Evolutionary conservation across 2,797 vertebrate genomes (phyloP).

Genomic region (Pelobates cultripes): DNA sequence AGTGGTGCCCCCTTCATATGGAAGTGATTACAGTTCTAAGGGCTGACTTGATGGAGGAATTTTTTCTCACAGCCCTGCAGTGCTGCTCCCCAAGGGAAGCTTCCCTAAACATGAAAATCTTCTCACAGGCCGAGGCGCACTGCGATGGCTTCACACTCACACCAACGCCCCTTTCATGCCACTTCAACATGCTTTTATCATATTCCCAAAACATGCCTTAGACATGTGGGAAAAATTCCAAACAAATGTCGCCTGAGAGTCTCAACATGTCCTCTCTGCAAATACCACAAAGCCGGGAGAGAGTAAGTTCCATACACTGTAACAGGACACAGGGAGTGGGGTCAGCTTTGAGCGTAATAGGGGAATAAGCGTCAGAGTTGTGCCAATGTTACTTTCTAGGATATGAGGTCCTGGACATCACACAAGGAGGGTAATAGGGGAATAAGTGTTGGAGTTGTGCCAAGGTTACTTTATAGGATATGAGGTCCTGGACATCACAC

Average conservation of each 20-base stretch:
- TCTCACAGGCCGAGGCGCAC: conserved; percentile 23
- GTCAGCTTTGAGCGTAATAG: too few species aligned
- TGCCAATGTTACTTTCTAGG: too few species aligned
- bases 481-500: too few species aligned
- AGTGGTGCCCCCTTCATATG: conserved; percentile 49
- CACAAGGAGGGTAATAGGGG: too few species aligned
- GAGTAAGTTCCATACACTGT: too few species aligned
- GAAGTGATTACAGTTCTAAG: conserved; percentile 45
- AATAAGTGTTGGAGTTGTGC: too few species aligned
- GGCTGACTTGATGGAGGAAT: conserved; percentile 31
- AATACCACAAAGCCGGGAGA: too few species aligned
- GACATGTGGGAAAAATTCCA: conserved; percentile 32
- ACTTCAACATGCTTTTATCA: neutral
- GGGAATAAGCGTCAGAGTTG: too few species aligned
- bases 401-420: too few species aligned
- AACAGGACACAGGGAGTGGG: too few species aligned
- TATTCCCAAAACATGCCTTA: neutral
- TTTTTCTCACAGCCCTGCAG: conserved; percentile 45
- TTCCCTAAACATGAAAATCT: neutral
- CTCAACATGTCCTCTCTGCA: too few species aligned
- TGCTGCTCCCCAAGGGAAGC: conserved; percentile 46
- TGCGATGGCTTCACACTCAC: conserved; percentile 17
- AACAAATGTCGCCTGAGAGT: neutral
- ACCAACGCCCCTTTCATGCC: neutral
- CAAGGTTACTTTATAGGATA: too few species aligned